Percentiles rank a stretch among this genome's conserved stretches.
Evolutionary conservation across 2,888 invertebrate species (phyloP).

Genomic region (Zhengitettix transpicula): DNA sequence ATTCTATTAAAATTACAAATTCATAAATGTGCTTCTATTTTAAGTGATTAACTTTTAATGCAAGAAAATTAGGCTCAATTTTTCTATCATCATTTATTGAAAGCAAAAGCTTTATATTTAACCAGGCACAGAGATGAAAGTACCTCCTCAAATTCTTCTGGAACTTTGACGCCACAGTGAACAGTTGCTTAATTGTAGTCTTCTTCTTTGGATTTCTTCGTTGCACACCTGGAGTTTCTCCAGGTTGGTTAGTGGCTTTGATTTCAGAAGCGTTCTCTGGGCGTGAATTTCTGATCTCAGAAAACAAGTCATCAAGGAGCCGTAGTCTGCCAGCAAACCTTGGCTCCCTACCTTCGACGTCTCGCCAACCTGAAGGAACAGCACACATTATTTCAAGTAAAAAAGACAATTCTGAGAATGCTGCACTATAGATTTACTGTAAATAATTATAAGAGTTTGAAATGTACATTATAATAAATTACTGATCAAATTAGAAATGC

Average conservation of each 20-base stretch:
- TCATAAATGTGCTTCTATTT: too few relatives aligned
- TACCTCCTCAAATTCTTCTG: conserved; percentile 80
- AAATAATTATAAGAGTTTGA: too few relatives aligned
- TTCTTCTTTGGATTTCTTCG: conserved; percentile 59
- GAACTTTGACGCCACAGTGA: conserved; percentile 91
- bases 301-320: conserved; percentile 57
- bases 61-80: too few relatives aligned
- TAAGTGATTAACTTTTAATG: too few relatives aligned
- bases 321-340: conserved; percentile 51
- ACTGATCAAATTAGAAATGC: neutral
- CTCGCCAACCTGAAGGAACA: conserved; percentile 75
- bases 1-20: too few relatives aligned
- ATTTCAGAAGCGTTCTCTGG: conserved; percentile 46
- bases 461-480: neutral
- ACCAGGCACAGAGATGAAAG: too few relatives aligned
- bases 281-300: conserved; percentile 45
- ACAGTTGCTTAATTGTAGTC: conserved; percentile 82
- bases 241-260: conserved; percentile 14
- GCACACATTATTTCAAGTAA: neutral
- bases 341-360: conserved; percentile 53
- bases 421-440: too few relatives aligned
- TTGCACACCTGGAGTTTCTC: conserved; percentile 28
- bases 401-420: too few relatives aligned
- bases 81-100: too few relatives aligned
- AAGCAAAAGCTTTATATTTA: too few relatives aligned